phyloP scores from a whole-genome alignment of 2,888 invertebrate species.

The Diadegma fenestrale region DNA sequence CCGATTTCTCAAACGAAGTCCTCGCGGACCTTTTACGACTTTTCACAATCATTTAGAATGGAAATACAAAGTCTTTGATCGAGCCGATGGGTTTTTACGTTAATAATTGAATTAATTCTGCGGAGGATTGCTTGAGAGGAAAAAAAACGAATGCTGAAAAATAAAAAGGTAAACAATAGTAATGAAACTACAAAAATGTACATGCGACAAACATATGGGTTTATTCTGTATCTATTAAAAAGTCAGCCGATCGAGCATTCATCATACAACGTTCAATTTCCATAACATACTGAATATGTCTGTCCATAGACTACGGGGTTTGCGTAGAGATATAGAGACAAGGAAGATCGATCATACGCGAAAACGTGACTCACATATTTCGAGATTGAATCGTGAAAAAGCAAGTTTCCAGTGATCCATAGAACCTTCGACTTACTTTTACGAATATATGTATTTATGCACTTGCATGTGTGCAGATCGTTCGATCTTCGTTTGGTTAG shows the following conservation, averaged over 20 bases:
- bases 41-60: background rate
- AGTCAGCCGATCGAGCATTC: conserved; percentile 14
- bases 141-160: background rate
- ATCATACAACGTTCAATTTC: conserved; percentile 29
- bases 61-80: background rate
- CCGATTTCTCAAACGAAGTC: background rate
- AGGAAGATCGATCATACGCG: conserved; percentile 35
- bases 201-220: conserved; percentile 4
- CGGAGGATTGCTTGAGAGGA: background rate
- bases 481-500: conserved; percentile 57
- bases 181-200: background rate
- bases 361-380: conserved; percentile 35
- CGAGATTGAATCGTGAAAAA: conserved; percentile 53
- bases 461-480: conserved; percentile 25
- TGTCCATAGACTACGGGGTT: background rate
- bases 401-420: conserved; percentile 41
- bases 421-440: conserved; percentile 17
- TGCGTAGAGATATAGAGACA: conserved; percentile 1
- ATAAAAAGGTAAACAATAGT: background rate
- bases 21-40: background rate
- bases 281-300: conserved; percentile 13
- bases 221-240: conserved; percentile 37
- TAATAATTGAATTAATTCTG: background rate
- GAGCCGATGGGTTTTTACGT: background rate
- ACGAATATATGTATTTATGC: conserved; percentile 10